phyloP scores from a whole-genome alignment of 2,888 invertebrate genomes.

The Cryptus viduatorius region DNA sequence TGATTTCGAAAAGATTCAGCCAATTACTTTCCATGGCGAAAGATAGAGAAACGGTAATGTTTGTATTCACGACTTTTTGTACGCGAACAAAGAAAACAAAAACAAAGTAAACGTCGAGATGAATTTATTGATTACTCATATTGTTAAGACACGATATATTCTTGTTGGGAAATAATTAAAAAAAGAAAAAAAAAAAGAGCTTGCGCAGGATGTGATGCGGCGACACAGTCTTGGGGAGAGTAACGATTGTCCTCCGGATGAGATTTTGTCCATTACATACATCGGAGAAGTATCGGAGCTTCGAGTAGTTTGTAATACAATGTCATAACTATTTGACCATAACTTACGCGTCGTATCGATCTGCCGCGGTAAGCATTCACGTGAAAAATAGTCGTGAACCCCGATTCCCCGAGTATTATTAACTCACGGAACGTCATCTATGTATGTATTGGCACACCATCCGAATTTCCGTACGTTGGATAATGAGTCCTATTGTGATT shows the following conservation, averaged over 20 bases:
- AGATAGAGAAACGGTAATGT: slow-evolving; percentile 51
- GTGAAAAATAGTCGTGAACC: slow-evolving; percentile 16
- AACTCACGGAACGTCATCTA: slow-evolving; percentile 26
- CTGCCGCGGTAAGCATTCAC: neutral
- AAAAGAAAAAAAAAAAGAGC: slow-evolving; percentile 44
- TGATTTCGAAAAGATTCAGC: slow-evolving; percentile 46
- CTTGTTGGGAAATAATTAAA: slow-evolving; percentile 64
- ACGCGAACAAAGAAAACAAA: slow-evolving; percentile 48
- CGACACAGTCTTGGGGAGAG: slow-evolving; percentile 31
- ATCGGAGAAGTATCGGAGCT: slow-evolving; percentile 14
- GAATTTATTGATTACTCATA: slow-evolving; percentile 65
- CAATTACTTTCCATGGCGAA: slow-evolving; percentile 44
- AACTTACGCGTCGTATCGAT: slow-evolving; percentile 28
- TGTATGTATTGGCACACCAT: slow-evolving; percentile 50
- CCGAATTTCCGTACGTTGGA: slow-evolving; percentile 48
- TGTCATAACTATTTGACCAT: slow-evolving; percentile 17
- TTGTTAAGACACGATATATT: slow-evolving; percentile 65
- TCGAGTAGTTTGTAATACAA: slow-evolving; percentile 24
- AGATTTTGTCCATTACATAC: slow-evolving; percentile 49
- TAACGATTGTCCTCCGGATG: slow-evolving; percentile 51
- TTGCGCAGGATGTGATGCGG: slow-evolving; percentile 65
- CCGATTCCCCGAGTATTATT: slow-evolving; percentile 2
- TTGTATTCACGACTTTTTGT: slow-evolving; percentile 67
- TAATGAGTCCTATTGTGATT: slow-evolving; percentile 66
- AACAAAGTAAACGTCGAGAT: slow-evolving; percentile 52